phyloP scores from a whole-genome alignment of 37 sponge, comb jelly and placozoan genomes.

The Agelas oroides region DNA sequence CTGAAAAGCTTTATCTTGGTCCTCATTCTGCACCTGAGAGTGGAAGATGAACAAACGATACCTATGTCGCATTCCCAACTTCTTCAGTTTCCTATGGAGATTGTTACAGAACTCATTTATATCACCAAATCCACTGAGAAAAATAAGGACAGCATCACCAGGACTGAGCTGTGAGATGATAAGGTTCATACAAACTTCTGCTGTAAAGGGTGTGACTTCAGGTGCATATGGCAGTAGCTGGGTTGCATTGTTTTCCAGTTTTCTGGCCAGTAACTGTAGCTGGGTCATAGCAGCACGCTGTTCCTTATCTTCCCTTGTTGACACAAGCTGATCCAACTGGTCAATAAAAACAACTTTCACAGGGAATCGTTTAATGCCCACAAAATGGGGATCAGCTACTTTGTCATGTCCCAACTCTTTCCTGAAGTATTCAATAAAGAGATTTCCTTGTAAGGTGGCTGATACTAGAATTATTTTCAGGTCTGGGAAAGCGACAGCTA shows the following conservation, averaged over 20 bases:
- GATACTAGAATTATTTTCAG: conserved; percentile 66
- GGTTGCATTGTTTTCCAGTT: background rate
- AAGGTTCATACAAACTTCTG: conserved; percentile 35
- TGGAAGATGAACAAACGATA: conserved; percentile 51
- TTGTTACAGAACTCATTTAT: conserved; percentile 28
- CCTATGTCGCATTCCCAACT: background rate
- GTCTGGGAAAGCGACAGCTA: background rate
- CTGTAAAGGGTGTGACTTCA: conserved; percentile 3
- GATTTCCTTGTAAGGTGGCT: conserved; percentile 55
- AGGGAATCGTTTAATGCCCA: conserved; percentile 32
- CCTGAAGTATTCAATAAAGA: conserved; percentile 48
- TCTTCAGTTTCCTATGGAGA: background rate
- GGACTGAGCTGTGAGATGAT: conserved; percentile 30
- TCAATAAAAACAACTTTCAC: conserved; percentile 49
- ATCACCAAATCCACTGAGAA: conserved; percentile 58
- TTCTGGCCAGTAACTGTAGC: background rate
- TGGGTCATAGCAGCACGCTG: background rate
- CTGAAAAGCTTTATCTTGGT: conserved; percentile 36
- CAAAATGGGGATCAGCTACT: conserved; percentile 38
- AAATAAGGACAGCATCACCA: conserved; percentile 52
- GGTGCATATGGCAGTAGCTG: background rate
- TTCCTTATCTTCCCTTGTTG: background rate
- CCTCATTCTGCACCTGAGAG: conserved; percentile 44
- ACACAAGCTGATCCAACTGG: background rate
- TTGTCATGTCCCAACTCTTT: conserved; percentile 8